Percentiles rank a stretch among this genome's conserved stretches.
These are phyloP conservation scores for Murina feae DNA, from an alignment of 2,113 vertebrate genomes.

Conservation along the genomic window DNA sequence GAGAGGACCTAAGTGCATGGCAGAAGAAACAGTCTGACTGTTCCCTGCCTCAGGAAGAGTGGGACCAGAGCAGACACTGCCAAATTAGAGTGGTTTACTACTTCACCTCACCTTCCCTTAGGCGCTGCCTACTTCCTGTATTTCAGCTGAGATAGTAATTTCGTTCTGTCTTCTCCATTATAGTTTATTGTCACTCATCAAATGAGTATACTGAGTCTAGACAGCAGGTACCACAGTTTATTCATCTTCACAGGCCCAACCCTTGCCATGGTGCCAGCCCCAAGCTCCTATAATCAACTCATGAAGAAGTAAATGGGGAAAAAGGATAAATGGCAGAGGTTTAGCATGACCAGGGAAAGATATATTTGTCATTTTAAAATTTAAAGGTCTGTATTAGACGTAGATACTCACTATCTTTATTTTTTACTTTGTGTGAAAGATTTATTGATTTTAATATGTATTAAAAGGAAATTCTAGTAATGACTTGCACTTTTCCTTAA, in stretches of 20 bases:
- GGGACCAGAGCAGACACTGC: not conserved
- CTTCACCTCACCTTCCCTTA: not conserved
- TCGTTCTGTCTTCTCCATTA: not conserved
- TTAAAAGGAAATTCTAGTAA: not conserved
- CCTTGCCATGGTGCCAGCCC: not conserved
- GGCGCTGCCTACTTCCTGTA: not conserved
- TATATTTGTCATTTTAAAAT: not conserved
- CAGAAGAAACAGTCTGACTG: not conserved
- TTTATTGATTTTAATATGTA: not conserved
- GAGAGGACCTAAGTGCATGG: accelerated
- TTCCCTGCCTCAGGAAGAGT: not conserved
- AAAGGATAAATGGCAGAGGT: not conserved
- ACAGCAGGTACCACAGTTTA: not conserved
- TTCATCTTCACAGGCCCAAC: not conserved
- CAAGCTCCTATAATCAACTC: not conserved
- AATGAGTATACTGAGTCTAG: not conserved
- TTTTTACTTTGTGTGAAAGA: not conserved
- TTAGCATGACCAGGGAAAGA: not conserved
- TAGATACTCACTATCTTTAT: not conserved
- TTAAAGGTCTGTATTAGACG: not conserved
- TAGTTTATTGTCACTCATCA: not conserved
- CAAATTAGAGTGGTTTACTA: not conserved
- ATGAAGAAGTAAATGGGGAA: not conserved
- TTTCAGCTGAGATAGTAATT: not conserved
- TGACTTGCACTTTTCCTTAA: not conserved